Base-by-base conservation (phyloP, 2,113 vertebrate species). In the Sigmodon hispidus region DNA sequence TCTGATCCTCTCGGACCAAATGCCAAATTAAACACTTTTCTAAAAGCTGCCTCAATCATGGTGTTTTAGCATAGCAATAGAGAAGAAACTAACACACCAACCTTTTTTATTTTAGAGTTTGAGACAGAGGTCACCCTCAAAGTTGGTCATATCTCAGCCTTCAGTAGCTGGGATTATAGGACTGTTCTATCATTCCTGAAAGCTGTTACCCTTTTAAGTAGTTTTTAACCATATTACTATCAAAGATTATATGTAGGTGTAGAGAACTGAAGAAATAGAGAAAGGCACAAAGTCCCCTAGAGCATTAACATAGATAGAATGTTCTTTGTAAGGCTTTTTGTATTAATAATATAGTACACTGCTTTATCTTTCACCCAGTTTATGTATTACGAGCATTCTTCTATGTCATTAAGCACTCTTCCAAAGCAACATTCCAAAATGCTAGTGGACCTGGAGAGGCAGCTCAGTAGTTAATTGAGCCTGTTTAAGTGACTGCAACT, bases 311-410 rank as follows among this genome's bases (percentile, higher is more conserved):
- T 81, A 61, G 22, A 73, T 43, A 76, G 63, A 89, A 90, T 59
- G 91, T 90, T 21, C 36, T 40, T 84, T 90, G 55, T 36, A 40
- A 75, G 89, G 50, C 83, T 94, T 65, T 94, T 95, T 91, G 61
- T 84, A 61, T 85, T 90, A 77, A 83, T 59, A 65, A 26, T 79
- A 86, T 7, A 90, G 12, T 50, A 11, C n/a, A 94, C 50, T 70
- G 81, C 70, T 95, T 93, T 87, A 81, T 79, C 21, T 59, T 67
- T 89, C 26, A 55, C 45, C 75, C 75, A 57, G 76, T 81, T 89
- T 87, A n/a, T 36, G 79, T 93, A 80, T 59, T 83, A 19, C 81
- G 21, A 88, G 6, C 65, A 76, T 79, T 89, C 90, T 77, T 40
- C 13, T 15, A 24, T 65, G 50, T 73, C 76, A 75, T 90, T 81